Evolutionary conservation across 1,140 invertebrate species (phyloP).

Genomic region (Neuroterus valhalla): DNA sequence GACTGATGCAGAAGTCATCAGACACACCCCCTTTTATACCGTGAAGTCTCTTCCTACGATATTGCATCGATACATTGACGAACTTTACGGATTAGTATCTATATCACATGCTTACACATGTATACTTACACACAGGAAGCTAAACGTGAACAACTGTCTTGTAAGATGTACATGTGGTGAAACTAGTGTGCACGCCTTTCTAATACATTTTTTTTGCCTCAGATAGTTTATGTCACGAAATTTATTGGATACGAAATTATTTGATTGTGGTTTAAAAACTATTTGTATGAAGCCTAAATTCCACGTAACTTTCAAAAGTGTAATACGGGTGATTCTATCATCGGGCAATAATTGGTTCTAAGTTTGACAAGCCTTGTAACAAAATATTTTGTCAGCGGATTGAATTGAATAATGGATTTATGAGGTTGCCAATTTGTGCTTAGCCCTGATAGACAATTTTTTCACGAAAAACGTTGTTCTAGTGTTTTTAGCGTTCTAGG

Average conservation of each 20-base stretch:
- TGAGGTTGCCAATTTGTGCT: too few relatives aligned
- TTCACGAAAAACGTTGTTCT: too few relatives aligned
- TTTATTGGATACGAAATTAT: constrained; percentile 49
- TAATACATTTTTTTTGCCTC: constrained; percentile 52
- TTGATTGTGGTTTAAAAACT: constrained; percentile 26
- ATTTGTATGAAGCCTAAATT: background rate
- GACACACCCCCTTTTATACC: constrained; percentile 68
- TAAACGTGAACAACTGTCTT: constrained; percentile 16
- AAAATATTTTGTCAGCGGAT: too few relatives aligned
- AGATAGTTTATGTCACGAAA: constrained; percentile 49
- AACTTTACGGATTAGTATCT: constrained; percentile 45
- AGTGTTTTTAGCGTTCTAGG: too few relatives aligned
- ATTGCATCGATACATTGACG: constrained; percentile 56
- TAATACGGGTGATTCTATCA: too few relatives aligned
- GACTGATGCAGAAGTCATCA: constrained; percentile 60
- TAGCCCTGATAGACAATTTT: too few relatives aligned
- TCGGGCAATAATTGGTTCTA: too few relatives aligned
- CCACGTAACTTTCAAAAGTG: too few relatives aligned
- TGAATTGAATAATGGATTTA: too few relatives aligned
- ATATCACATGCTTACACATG: constrained; percentile 43
- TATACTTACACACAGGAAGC: constrained; percentile 34
- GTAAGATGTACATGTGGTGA: constrained; percentile 37
- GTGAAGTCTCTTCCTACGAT: constrained; percentile 52
- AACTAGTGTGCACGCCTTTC: constrained; percentile 58
- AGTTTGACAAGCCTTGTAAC: too few relatives aligned